phyloP scores from a whole-genome alignment of 2,113 vertebrate genomes.

The Cephalophus harveyi region DNA sequence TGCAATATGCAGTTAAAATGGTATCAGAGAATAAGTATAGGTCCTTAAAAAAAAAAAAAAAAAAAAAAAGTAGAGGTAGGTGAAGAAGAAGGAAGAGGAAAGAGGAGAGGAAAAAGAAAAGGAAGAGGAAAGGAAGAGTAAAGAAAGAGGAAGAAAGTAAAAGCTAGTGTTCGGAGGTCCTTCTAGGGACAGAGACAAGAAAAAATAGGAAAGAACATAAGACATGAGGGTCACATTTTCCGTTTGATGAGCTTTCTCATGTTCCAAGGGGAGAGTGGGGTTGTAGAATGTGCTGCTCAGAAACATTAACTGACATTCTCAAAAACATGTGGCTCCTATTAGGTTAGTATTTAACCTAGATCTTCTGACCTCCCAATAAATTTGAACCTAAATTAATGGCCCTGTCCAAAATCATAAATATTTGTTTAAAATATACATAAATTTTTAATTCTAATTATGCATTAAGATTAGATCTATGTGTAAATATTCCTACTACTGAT shows the following conservation, averaged over 20 bases:
- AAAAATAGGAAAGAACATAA: neutral
- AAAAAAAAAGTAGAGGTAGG: neutral
- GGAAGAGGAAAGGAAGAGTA: neutral
- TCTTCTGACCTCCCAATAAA: neutral
- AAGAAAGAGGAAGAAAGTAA: neutral
- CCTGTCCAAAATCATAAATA: neutral
- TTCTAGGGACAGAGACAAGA: neutral
- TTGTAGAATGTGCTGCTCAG: too few species aligned
- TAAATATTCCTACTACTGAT: neutral
- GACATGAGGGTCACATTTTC: neutral
- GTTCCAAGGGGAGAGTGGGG: neutral
- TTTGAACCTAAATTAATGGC: neutral
- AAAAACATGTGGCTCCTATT: neutral
- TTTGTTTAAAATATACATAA: neutral
- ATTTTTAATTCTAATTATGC: neutral
- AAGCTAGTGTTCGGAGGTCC: neutral
- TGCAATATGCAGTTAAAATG: neutral
- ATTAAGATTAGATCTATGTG: neutral
- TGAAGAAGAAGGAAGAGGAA: accelerated
- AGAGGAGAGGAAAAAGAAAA: neutral
- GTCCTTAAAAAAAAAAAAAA: neutral
- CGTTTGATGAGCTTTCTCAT: neutral
- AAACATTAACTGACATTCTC: neutral
- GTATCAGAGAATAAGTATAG: neutral
- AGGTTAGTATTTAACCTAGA: neutral